phyloP scores from a whole-genome alignment of 2,113 vertebrate genomes.

The Rhea americana region DNA sequence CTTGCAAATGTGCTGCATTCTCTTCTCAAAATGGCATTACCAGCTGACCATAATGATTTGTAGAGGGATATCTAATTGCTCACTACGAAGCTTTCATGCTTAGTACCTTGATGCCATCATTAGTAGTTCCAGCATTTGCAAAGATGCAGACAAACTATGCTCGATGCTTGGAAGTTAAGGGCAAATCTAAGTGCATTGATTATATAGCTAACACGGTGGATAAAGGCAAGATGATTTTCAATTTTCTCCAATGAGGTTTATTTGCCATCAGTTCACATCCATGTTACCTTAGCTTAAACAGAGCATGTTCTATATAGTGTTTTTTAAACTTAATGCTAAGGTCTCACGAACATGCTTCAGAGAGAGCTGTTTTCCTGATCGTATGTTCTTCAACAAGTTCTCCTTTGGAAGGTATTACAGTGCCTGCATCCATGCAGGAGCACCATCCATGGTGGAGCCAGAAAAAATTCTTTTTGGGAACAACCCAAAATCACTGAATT shows the following conservation, averaged over 20 bases:
- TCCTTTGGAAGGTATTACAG: neutral
- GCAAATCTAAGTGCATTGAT: neutral
- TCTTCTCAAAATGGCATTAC: fast-evolving
- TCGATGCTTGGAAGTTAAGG: fast-evolving
- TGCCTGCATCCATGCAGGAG: fast-evolving
- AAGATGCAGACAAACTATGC: fast-evolving
- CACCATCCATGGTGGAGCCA: neutral
- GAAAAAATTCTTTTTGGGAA: neutral
- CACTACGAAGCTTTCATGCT: slow-evolving; percentile 33
- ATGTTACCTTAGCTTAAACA: neutral
- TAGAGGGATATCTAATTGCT: neutral
- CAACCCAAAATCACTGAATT: neutral
- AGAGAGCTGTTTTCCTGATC: neutral
- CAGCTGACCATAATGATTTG: neutral
- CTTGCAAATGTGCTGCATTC: fast-evolving
- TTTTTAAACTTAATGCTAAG: neutral
- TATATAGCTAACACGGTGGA: neutral
- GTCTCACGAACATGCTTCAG: fast-evolving
- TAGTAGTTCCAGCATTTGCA: neutral
- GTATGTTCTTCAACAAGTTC: neutral
- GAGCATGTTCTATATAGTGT: neutral
- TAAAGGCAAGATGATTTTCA: neutral
- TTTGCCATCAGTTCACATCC: neutral
- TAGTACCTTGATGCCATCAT: slow-evolving; percentile 39
- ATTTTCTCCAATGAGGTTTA: neutral